Evolutionary conservation across 2,797 vertebrate genomes (phyloP).

Genomic region (Hapalemur alaotrensis): DNA sequence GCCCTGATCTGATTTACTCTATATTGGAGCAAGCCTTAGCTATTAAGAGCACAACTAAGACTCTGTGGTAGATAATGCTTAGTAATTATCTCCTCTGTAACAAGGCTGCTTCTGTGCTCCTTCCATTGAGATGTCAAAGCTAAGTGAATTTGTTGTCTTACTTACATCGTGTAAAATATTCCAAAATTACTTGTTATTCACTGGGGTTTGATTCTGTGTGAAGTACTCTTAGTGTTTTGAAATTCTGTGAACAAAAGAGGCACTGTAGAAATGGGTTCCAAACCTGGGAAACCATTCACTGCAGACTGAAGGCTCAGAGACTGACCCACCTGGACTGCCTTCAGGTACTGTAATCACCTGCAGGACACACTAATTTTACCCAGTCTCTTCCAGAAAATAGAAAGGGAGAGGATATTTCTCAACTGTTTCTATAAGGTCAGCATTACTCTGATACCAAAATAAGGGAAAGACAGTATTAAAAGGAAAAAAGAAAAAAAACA

Average conservation of each 20-base stretch:
- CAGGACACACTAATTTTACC: neutral
- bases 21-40: neutral
- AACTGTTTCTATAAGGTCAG: no score
- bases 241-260: slow-evolving; percentile 27
- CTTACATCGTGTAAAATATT: slow-evolving; percentile 17
- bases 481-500: no score
- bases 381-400: no score
- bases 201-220: slow-evolving; percentile 8
- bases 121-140: slow-evolving; percentile 11
- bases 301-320: neutral
- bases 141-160: slow-evolving; percentile 4
- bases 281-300: neutral
- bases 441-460: no score
- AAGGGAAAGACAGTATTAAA: no score
- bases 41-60: slow-evolving; percentile 7
- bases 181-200: neutral
- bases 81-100: neutral
- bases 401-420: no score
- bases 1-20: neutral
- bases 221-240: neutral
- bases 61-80: neutral
- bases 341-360: neutral
- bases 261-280: neutral
- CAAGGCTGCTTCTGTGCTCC: neutral
- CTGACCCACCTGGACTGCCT: neutral